Conservation (phyloP, 2,113 vertebrate genomes). For the Eulacestoma nigropectus region DNA sequence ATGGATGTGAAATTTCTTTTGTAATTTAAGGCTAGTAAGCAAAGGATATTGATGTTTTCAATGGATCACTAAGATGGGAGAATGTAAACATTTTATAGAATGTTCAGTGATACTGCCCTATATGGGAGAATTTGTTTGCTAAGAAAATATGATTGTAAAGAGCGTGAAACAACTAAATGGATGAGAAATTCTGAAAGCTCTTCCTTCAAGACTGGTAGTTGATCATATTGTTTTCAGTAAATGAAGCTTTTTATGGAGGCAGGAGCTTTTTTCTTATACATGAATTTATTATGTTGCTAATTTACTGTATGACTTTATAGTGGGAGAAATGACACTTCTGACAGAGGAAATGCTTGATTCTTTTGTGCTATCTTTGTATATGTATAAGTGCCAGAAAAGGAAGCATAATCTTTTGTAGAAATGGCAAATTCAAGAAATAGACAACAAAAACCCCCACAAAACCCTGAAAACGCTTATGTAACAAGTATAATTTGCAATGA, state of each 20-base stretch:
- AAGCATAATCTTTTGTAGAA: background rate
- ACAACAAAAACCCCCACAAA: background rate
- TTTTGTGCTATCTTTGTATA: background rate
- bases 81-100: background rate
- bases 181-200: background rate
- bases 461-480: background rate
- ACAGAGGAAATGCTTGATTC: background rate
- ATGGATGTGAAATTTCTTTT: background rate
- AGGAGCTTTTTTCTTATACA: background rate
- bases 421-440: background rate
- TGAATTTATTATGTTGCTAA: background rate
- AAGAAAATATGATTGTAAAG: background rate
- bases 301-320: background rate
- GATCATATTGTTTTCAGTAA: background rate
- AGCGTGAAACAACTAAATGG: background rate
- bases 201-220: background rate
- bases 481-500: background rate
- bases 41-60: background rate
- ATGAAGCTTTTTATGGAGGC: background rate
- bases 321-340: background rate
- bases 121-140: background rate
- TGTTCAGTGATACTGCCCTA: background rate
- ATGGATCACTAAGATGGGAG: background rate
- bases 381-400: background rate
- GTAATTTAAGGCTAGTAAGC: background rate